phyloP scores from a whole-genome alignment of 1,140 invertebrate genomes.

The Orchestia grillus region DNA sequence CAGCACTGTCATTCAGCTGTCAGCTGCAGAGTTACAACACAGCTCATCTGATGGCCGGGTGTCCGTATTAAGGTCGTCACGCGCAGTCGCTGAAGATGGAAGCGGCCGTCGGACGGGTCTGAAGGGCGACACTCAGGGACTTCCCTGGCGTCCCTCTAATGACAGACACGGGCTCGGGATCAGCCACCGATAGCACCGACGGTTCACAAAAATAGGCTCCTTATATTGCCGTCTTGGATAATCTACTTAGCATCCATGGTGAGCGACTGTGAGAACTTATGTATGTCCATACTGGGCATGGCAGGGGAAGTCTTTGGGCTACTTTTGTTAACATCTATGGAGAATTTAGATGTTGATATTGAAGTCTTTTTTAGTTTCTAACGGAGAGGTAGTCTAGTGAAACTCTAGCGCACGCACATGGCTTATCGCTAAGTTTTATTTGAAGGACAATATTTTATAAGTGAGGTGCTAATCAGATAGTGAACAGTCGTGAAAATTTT shows the following conservation, averaged over 20 bases:
- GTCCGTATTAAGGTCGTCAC: slow-evolving; percentile 3
- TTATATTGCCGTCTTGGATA: neutral
- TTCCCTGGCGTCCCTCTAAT: neutral
- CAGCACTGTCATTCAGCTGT: slow-evolving; percentile 42
- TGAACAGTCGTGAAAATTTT: neutral
- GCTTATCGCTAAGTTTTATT: neutral
- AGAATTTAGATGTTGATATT: neutral
- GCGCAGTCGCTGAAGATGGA: slow-evolving; percentile 17
- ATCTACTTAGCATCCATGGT: neutral
- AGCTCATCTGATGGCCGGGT: slow-evolving; percentile 1
- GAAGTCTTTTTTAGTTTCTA: neutral
- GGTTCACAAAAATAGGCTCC: neutral
- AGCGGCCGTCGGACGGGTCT: neutral
- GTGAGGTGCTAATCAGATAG: neutral
- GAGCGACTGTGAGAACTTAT: neutral
- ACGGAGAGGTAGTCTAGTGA: neutral
- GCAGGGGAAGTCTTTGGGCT: neutral
- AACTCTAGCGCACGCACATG: neutral
- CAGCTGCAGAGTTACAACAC: slow-evolving; percentile 33
- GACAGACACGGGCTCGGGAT: neutral
- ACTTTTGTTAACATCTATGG: neutral
- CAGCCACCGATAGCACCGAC: neutral
- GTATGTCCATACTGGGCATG: neutral
- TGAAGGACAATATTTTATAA: neutral
- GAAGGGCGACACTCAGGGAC: neutral